Conservation (phyloP, 2,113 vertebrate species). For the Plestiodon gilberti region DNA sequence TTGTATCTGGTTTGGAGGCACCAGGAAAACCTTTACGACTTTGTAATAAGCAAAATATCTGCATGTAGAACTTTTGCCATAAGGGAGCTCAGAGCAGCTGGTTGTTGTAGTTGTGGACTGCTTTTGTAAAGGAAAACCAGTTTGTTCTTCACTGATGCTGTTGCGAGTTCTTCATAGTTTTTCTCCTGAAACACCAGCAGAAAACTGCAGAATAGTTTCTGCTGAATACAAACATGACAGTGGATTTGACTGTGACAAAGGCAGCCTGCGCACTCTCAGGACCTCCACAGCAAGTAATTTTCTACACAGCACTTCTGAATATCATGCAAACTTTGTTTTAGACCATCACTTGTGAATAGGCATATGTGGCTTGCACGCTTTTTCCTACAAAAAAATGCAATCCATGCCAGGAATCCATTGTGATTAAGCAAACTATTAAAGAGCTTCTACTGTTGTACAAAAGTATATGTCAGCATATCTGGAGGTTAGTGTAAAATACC, state of each 20-base stretch:
- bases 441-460: background rate
- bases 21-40: background rate
- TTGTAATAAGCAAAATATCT: background rate
- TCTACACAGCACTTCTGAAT: background rate
- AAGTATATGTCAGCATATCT: background rate
- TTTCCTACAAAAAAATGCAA: background rate
- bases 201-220: background rate
- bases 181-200: background rate
- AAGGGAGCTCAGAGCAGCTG: background rate
- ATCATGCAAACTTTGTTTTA: background rate
- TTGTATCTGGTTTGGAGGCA: background rate
- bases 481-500: background rate
- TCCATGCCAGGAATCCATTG: background rate
- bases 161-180: background rate
- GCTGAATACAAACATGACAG: background rate
- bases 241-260: background rate
- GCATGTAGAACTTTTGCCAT: background rate
- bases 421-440: background rate
- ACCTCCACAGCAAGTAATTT: background rate
- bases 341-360: background rate
- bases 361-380: background rate
- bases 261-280: background rate
- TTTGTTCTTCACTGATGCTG: background rate
- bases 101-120: background rate
- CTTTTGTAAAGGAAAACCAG: background rate